A percentile compares a stretch with the other conserved stretches of the same genome.
These are phyloP conservation scores for Ennomos erosarius DNA, from an alignment of 2,888 invertebrate genomes.

Conservation along the genomic window DNA sequence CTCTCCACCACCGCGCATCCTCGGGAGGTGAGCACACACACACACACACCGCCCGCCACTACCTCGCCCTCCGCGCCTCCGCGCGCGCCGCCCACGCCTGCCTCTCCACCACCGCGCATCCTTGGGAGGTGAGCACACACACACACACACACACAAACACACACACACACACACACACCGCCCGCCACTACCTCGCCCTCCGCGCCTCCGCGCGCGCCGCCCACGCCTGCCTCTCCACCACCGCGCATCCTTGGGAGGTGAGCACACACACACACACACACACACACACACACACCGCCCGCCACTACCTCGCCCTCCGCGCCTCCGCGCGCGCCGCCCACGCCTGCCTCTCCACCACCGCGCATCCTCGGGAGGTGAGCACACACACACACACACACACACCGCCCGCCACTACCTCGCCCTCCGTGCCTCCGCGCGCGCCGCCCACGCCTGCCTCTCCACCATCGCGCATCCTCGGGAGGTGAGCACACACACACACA, in stretches of 20 bases:
- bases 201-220: constrained; percentile 80
- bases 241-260: constrained; percentile 91
- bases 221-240: constrained; percentile 92
- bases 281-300: too few species aligned
- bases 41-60: constrained; percentile 88
- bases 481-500: constrained; percentile 70
- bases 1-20: constrained; percentile 91
- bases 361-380: constrained; percentile 90
- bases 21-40: constrained; percentile 85
- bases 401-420: constrained; percentile 91
- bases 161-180: too few species aligned
- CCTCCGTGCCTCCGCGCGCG: constrained; percentile 79
- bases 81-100: constrained; percentile 89
- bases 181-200: constrained; percentile 89
- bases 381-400: constrained; percentile 41
- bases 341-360: constrained; percentile 91
- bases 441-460: constrained; percentile 92
- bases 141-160: too few species aligned
- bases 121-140: constrained; percentile 86
- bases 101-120: constrained; percentile 90
- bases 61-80: constrained; percentile 85
- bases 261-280: constrained; percentile 45
- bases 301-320: constrained; percentile 89
- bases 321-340: constrained; percentile 84
- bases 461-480: constrained; percentile 91